phyloP scores from a whole-genome alignment of 2,888 invertebrate genomes.

The Lepidochitona cinerea region DNA sequence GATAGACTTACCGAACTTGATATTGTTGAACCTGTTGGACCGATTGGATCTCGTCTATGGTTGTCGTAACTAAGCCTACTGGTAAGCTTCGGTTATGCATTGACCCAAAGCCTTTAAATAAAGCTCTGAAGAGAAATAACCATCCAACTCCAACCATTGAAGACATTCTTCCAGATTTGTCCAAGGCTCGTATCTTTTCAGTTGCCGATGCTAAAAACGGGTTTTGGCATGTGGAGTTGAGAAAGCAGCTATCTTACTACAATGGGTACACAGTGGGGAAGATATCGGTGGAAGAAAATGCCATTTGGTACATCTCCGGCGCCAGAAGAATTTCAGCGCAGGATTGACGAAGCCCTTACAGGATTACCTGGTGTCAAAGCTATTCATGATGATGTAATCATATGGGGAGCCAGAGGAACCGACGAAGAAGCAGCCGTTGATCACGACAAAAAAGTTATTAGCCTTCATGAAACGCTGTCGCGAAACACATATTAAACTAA shows the following conservation, averaged over 20 bases:
- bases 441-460: too few species aligned
- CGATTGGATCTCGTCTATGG: too few species aligned
- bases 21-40: too few species aligned
- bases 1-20: too few species aligned
- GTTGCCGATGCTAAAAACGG: constrained; percentile 20
- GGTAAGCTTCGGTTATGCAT: too few species aligned
- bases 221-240: constrained; percentile 28
- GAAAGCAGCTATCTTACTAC: constrained; percentile 29
- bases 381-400: not conserved
- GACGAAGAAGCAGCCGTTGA: constrained; percentile 21
- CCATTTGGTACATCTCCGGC: constrained; percentile 31
- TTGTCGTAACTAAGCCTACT: too few species aligned
- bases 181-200: constrained; percentile 8
- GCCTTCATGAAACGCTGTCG: too few species aligned
- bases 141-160: constrained; percentile 15
- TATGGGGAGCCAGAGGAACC: constrained; percentile 5
- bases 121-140: constrained; percentile 19
- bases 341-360: not conserved
- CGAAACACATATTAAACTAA: constrained; percentile 23
- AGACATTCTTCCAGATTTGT: constrained; percentile 15
- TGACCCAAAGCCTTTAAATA: constrained; percentile 30
- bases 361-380: not conserved
- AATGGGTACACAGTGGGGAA: constrained; percentile 33
- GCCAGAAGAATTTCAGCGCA: not conserved
- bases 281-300: constrained; percentile 35